phyloP scores from a whole-genome alignment of 2,113 vertebrate genomes.

The Brachypodius melanocephalos region DNA sequence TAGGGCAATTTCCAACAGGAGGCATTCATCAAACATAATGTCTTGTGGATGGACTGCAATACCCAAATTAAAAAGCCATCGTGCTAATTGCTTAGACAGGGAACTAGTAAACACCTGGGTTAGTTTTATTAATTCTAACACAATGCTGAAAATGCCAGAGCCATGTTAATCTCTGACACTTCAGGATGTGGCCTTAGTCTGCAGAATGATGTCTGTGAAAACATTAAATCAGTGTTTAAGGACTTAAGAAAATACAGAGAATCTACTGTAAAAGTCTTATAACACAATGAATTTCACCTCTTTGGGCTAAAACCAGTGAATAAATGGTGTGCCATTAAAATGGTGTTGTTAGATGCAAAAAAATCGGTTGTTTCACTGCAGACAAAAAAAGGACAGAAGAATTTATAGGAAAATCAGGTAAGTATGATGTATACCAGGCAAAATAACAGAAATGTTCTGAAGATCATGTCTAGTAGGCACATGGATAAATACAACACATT shows the following conservation, averaged over 20 bases:
- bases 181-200: neutral
- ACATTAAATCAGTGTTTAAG: neutral
- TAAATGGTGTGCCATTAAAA: neutral
- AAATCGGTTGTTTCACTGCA: neutral
- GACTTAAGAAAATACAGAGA: neutral
- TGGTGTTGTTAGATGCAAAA: neutral
- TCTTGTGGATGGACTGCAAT: neutral
- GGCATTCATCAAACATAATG: neutral
- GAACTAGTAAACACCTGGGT: neutral
- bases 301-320: neutral
- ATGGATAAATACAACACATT: neutral
- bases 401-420: neutral
- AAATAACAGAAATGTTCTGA: neutral
- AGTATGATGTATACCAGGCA: neutral
- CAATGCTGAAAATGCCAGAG: neutral
- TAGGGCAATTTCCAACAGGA: neutral
- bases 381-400: neutral
- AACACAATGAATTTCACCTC: neutral
- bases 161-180: neutral
- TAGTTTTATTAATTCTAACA: neutral
- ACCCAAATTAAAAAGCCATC: neutral
- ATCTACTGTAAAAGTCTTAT: neutral
- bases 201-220: neutral
- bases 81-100: neutral
- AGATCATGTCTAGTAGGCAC: neutral